Evolutionary conservation across 2,797 vertebrate species (phyloP), one percentile per base, ranked within the genome.

Genomic region (Ibycter americanus): DNA sequence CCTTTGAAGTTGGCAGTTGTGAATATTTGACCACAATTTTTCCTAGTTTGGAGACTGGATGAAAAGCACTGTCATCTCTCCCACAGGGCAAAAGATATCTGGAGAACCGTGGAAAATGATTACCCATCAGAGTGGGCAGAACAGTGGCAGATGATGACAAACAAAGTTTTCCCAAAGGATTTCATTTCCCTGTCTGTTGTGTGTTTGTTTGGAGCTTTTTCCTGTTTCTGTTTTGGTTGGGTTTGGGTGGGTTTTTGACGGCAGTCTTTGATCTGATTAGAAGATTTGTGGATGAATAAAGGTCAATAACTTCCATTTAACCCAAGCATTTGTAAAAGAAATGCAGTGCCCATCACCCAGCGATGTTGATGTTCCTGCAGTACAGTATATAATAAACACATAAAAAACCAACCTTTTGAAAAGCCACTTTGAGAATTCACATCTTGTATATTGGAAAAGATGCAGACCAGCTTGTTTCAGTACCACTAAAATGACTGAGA

Each of bases 1-100:
- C 85, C 98, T 99, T 99, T 99, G 98, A 99, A 98, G 98, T 98
- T 98, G 97, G 97, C 98, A 97, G 97, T 98, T 98, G 97, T 97
- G 97, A 98, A 97, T 98, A 98, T 98, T 96, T 97, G 96, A 97
- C 94, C 97, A 96, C 70, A 71, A 71, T 97, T 97, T 96, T 97
- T 97, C 73, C 92, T 92, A 96, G 86, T 97, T 96, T 97, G 95
- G 83, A 85, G 71, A 61, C 52, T 31, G 61, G 80, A 96, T 97
- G 93, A 97, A 98, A 98, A 97, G 86, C 94, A 85, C 76, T 97
- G 92, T 96, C 93, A 95, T 97, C 66, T 95, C 84, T 97, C 97
- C 86, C 91, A 97, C 65, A 96, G 96, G 90, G 90, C 15, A 90
- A 95, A 55, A 95, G 47, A 68, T 83, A 90, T 92, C 65, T 85